Conservation (phyloP, 1,140 invertebrate genomes). For the Neuroterus valhalla region DNA sequence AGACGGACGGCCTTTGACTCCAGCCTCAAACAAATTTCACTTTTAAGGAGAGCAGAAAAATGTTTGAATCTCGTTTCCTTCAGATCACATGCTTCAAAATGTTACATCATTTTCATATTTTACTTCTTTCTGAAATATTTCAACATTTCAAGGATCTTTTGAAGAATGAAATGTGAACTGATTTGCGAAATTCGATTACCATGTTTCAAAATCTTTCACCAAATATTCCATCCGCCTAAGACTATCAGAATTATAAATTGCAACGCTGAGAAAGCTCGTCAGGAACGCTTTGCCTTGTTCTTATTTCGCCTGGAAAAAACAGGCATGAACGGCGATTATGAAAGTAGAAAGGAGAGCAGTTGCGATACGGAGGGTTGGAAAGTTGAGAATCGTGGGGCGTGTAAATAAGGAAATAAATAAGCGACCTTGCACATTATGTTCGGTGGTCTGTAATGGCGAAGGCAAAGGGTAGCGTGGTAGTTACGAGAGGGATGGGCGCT, state of each 20-base stretch:
- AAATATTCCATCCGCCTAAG: not conserved
- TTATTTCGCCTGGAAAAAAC: not conserved
- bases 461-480: constrained; percentile 34
- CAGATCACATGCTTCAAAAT: too few species aligned
- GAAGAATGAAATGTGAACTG: not conserved
- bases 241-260: not conserved
- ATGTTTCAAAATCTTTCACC: not conserved
- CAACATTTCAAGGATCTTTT: not conserved
- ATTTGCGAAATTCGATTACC: too few species aligned
- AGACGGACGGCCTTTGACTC: too few species aligned
- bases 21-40: too few species aligned
- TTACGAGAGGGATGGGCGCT: constrained; percentile 45
- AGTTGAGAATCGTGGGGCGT: constrained; percentile 39
- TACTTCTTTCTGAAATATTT: not conserved
- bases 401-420: constrained; percentile 49
- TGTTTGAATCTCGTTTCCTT: too few species aligned
- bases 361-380: not conserved
- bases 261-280: not conserved
- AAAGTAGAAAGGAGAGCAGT: not conserved
- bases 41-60: too few species aligned
- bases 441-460: constrained; percentile 56
- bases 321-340: not conserved
- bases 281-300: not conserved
- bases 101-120: too few species aligned
- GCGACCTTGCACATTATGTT: constrained; percentile 57